Percentiles rank a stretch among this genome's conserved stretches.
Evolutionary conservation across 1,140 invertebrate species (phyloP).

Genomic region (Diorhabda elongata): DNA sequence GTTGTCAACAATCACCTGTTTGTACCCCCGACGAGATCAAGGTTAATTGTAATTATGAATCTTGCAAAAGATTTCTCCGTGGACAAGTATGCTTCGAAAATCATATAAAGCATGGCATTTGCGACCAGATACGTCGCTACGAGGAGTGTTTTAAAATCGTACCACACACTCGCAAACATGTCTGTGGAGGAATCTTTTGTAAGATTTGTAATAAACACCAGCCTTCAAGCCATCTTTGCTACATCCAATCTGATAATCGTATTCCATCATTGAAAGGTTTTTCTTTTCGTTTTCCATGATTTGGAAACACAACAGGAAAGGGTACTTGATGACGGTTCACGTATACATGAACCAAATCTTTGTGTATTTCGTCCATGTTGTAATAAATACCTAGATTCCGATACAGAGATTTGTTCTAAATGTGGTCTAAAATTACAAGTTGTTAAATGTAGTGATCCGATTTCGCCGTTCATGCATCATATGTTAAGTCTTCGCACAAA

Average conservation of each 20-base stretch:
- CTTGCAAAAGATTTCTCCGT: too few species aligned
- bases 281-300: not conserved
- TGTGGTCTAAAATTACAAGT: not conserved
- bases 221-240: not conserved
- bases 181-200: slow-evolving; percentile 6
- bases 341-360: too few species aligned
- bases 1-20: not conserved
- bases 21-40: not conserved
- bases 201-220: not conserved
- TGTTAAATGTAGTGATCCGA: not conserved
- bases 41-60: not conserved
- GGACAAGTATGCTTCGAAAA: too few species aligned
- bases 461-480: too few species aligned
- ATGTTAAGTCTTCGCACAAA: too few species aligned
- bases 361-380: too few species aligned
- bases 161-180: not conserved
- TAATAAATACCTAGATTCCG: too few species aligned
- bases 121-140: not conserved
- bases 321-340: too few species aligned
- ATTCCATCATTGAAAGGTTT: not conserved
- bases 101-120: not conserved
- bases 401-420: too few species aligned
- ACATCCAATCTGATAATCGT: not conserved
- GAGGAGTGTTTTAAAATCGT: not conserved
- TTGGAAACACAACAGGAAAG: too few species aligned